Evolutionary conservation across 2,888 invertebrate genomes (phyloP).

Genomic region (Lapara coniferarum): DNA sequence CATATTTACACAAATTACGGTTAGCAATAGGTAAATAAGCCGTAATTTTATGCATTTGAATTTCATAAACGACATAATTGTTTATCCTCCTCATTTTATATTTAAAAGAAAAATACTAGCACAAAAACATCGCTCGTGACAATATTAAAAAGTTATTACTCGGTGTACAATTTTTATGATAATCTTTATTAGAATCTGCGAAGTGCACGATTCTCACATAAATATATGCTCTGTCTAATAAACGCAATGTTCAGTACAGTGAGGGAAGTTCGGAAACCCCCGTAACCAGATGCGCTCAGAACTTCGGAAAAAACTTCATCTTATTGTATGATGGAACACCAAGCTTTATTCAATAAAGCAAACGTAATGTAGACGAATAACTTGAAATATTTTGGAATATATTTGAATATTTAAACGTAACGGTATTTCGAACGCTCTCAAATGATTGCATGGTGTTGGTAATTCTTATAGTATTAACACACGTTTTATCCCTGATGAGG

Average conservation of each 20-base stretch:
- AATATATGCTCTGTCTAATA: constrained; percentile 48
- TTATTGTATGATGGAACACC: constrained; percentile 12
- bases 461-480: too few species aligned
- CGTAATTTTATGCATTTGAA: too few species aligned
- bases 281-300: constrained; percentile 32
- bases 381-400: background rate
- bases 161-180: background rate
- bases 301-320: constrained; percentile 22
- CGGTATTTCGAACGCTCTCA: background rate
- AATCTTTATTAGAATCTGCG: background rate
- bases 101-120: too few species aligned
- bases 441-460: too few species aligned
- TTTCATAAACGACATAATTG: too few species aligned
- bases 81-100: too few species aligned
- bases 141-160: too few species aligned
- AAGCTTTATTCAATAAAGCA: constrained; percentile 3
- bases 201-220: constrained; percentile 48
- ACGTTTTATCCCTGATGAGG: too few species aligned
- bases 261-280: constrained; percentile 3
- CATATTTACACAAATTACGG: background rate
- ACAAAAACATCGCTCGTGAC: too few species aligned
- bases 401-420: background rate
- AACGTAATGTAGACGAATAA: background rate
- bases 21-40: too few species aligned
- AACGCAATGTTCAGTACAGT: constrained; percentile 30